Percentiles rank a stretch among this genome's conserved stretches.
Evolutionary conservation across 2,797 vertebrate genomes (phyloP).

Genomic region (Gambusia yucatana): DNA sequence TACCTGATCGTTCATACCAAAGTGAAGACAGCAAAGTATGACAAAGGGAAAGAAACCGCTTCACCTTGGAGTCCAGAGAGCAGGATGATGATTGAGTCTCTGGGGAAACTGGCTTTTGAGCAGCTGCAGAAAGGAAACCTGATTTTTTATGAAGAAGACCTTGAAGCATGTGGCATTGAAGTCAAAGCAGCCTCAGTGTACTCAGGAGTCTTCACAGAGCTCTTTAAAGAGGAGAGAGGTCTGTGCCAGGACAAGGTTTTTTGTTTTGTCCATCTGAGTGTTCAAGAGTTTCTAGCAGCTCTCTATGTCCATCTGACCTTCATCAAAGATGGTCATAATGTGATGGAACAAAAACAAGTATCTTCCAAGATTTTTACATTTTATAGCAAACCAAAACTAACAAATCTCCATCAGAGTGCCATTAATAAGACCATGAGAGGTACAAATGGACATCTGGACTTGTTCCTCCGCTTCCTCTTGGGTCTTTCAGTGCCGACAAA

Average conservation of each 20-base stretch:
- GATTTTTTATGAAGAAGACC: not conserved
- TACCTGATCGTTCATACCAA: conserved; percentile 31
- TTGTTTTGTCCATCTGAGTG: conserved; percentile 12
- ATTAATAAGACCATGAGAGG: not conserved
- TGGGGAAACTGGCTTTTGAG: not conserved
- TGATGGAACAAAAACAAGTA: not conserved
- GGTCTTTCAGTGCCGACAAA: conserved; percentile 14
- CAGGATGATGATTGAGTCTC: not conserved
- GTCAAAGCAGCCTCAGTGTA: not conserved
- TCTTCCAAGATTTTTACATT: too few species aligned
- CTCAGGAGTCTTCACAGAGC: conserved; percentile 10
- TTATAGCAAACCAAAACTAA: not conserved
- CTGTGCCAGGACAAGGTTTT: conserved; percentile 1
- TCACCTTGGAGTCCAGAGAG: not conserved
- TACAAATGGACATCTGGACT: conserved; percentile 18
- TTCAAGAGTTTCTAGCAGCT: conserved; percentile 19
- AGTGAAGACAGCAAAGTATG: conserved; percentile 5
- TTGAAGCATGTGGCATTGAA: not conserved
- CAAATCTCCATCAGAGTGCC: not conserved
- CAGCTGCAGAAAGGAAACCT: conserved; percentile 3
- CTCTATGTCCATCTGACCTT: conserved; percentile 17
- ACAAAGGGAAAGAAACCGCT: not conserved
- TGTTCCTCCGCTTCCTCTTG: conserved; percentile 8
- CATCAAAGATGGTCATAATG: not conserved
- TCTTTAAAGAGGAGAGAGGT: not conserved